Conservation (phyloP, 2,888 invertebrate genomes). For the Cataglyphis altisquamis region DNA sequence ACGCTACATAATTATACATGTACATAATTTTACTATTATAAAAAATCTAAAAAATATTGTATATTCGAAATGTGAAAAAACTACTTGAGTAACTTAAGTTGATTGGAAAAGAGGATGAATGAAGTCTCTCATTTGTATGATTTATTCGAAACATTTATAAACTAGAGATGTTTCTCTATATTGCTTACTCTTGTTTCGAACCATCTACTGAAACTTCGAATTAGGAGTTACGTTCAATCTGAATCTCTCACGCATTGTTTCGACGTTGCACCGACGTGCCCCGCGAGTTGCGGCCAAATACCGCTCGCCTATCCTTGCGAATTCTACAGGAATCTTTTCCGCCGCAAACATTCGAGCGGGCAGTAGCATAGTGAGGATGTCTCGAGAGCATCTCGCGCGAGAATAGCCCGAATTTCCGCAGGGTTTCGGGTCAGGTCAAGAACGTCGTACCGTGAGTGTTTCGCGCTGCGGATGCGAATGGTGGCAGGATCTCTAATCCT, state of each 20-base stretch:
- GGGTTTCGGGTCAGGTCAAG: slow-evolving; percentile 77
- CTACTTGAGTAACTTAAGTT: background rate
- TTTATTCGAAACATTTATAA: background rate
- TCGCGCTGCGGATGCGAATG: slow-evolving; percentile 57
- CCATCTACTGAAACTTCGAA: background rate
- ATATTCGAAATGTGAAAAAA: background rate
- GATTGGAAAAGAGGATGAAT: background rate
- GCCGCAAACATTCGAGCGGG: slow-evolving; percentile 67
- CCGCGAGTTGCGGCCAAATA: slow-evolving; percentile 43
- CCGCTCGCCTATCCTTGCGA: slow-evolving; percentile 40
- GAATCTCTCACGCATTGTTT: slow-evolving; percentile 16
- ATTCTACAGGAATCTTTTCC: slow-evolving; percentile 65
- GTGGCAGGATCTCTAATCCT: slow-evolving; percentile 39
- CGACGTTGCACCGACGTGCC: slow-evolving; percentile 29
- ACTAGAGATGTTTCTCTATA: background rate
- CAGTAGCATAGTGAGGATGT: slow-evolving; percentile 64
- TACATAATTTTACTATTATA: slow-evolving; percentile 15
- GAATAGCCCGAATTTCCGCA: slow-evolving; percentile 80
- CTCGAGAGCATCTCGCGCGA: slow-evolving; percentile 67
- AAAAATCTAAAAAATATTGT: background rate
- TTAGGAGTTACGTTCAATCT: slow-evolving; percentile 12
- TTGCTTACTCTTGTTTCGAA: background rate
- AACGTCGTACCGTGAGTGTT: slow-evolving; percentile 68
- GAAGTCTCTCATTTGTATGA: background rate
- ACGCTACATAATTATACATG: background rate